Conservation (phyloP, 2,797 vertebrate species). For the Rhinella marina region DNA sequence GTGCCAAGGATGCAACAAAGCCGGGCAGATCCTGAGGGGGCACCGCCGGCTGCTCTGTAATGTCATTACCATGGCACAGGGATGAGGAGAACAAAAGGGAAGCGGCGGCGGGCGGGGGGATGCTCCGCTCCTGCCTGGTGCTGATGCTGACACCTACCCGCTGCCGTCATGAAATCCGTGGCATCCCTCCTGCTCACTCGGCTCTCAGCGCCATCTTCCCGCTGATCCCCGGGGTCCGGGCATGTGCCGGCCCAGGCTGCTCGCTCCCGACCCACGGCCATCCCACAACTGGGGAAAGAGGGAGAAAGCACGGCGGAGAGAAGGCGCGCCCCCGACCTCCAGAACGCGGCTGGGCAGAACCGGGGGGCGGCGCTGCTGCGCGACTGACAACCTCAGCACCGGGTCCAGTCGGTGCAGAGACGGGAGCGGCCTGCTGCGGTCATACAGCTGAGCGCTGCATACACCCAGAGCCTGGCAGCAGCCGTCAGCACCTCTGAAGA, state of each 20-base stretch:
- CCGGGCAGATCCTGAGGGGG: not conserved
- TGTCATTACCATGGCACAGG: not conserved
- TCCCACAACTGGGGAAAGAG: conserved; percentile 38
- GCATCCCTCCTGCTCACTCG: conserved; percentile 51
- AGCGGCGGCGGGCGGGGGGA: not conserved
- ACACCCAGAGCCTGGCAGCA: not conserved
- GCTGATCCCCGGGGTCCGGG: conserved; percentile 57
- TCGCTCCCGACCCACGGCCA: conserved; percentile 58
- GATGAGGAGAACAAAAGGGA: conserved; percentile 29
- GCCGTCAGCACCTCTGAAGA: too few relatives aligned
- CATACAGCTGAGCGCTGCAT: too few relatives aligned
- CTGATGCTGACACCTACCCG: conserved; percentile 52
- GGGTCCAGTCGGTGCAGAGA: not conserved
- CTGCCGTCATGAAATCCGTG: conserved; percentile 52
- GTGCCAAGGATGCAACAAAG: not conserved
- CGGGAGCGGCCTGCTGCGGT: too few relatives aligned
- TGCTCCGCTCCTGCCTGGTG: conserved; percentile 25
- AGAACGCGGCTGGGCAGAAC: conserved; percentile 11
- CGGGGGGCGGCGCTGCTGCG: not conserved
- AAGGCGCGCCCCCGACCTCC: not conserved
- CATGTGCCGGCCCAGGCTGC: conserved; percentile 60
- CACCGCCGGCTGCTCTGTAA: not conserved
- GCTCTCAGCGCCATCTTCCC: conserved; percentile 52
- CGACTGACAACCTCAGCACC: not conserved
- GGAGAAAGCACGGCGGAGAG: not conserved